Evolutionary conservation across 2,797 vertebrate species (phyloP), one percentile per base, ranked within the genome.

Genomic region (Labroides dimidiatus): DNA sequence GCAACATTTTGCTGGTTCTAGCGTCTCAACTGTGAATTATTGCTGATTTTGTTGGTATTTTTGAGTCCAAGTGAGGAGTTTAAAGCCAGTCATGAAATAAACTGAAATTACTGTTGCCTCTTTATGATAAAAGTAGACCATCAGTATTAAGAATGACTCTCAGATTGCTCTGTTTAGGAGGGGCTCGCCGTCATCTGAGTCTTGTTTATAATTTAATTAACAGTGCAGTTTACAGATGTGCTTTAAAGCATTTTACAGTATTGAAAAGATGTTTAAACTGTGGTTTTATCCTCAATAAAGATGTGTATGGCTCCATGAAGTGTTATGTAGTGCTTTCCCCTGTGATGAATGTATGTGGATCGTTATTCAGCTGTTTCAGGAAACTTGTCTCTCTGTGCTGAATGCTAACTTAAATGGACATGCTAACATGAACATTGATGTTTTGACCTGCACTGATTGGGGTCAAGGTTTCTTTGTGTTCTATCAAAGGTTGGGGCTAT

Each of bases 391-490:
- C 68, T 61, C 30, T 41, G 39, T 33, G 13, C 39, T 7, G 24
- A 49, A 75, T 56, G 48, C 69, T 54, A 80, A 50, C 74, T 62
- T 67, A 37, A 64, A 63, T 55, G 43, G 47, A 72, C 62, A 59
- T n/a, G 27, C n/a, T 62, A 67, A 47, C 44, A 72, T 84, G 68
- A 75, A 63, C 65, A 66, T 78, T 68, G 49, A 76, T 68, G 36
- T 62, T 51, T 76, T 72, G 63, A 78, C 64, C 30, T 9, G 8
- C 8, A 7, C 4, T 73, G 42, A 73, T 79, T 62, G 47, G 53
- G 67, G 72, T 85, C 57, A 77, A 71, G 45, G 60, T 81, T 73
- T 72, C 51, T 78, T 84, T 91, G 82, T 87, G 82, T 67, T 85
- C 78, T 49, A 71, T 56, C 1, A 7, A 43, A 16, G 56, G 43